phyloP scores from a whole-genome alignment of 2,888 invertebrate genomes.

The Hyppa rectilinea region DNA sequence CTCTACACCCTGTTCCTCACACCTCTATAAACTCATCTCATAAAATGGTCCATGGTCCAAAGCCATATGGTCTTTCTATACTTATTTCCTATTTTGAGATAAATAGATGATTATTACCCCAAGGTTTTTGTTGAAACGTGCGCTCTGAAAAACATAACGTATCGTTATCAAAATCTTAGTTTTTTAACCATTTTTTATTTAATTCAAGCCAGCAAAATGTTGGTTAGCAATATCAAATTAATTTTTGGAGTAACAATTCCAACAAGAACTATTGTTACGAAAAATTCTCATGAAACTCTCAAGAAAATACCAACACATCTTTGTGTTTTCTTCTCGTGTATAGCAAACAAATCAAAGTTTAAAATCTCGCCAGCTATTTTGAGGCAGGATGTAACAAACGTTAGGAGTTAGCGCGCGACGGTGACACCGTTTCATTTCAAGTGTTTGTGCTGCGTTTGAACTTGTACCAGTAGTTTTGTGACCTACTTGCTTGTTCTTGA shows the following conservation, averaged over 20 bases:
- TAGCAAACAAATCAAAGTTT: constrained; percentile 77
- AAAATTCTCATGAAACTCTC: constrained; percentile 1
- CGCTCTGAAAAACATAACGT: too few species aligned
- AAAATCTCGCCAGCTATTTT: constrained; percentile 72
- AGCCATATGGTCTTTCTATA: too few species aligned
- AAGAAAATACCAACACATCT: constrained; percentile 23
- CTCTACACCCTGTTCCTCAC: too few species aligned
- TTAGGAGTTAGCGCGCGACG: constrained; percentile 70
- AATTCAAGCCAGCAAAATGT: background rate
- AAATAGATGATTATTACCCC: too few species aligned
- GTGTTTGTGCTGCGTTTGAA: constrained; percentile 65
- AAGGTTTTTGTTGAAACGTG: too few species aligned
- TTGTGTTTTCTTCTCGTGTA: constrained; percentile 34
- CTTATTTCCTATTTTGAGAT: too few species aligned
- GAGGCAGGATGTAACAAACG: constrained; percentile 75
- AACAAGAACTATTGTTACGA: background rate
- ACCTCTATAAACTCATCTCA: too few species aligned
- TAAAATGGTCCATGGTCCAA: too few species aligned
- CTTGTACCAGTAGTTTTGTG: constrained; percentile 38
- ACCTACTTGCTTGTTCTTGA: constrained; percentile 54
- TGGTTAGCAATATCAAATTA: background rate
- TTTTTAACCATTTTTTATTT: background rate
- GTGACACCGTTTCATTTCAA: constrained; percentile 78
- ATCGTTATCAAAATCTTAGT: background rate
- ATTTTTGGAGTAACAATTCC: background rate